Evolutionary conservation across 2,113 vertebrate species (phyloP).

Genomic region (Lonchura striata): DNA sequence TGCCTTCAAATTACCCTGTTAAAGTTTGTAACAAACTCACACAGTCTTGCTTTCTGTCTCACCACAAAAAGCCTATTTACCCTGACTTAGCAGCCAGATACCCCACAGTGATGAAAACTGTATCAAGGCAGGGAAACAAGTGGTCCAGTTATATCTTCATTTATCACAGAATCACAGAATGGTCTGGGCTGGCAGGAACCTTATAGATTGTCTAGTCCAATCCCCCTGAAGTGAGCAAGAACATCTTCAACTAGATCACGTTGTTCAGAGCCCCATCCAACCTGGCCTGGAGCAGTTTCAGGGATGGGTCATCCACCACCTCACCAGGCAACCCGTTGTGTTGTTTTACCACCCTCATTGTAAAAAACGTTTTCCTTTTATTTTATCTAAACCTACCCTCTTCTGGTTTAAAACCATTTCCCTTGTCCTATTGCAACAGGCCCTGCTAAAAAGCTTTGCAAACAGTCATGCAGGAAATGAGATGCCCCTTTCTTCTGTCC

Average conservation of each 20-base stretch:
- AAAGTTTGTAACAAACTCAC: background rate
- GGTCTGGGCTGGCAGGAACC: background rate
- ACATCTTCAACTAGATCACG: background rate
- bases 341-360: background rate
- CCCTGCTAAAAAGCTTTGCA: background rate
- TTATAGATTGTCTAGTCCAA: background rate
- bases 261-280: background rate
- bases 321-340: background rate
- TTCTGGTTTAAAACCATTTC: background rate
- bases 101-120: background rate
- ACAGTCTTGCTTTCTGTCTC: background rate
- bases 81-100: background rate
- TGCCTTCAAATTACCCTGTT: background rate
- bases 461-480: background rate
- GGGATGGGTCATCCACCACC: background rate
- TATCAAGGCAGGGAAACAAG: background rate
- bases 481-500: background rate
- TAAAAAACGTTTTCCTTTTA: background rate
- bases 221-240: background rate
- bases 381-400: background rate
- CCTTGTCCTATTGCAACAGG: background rate
- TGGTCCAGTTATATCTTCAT: background rate
- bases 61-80: background rate
- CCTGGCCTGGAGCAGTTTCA: background rate
- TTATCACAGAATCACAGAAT: background rate